These are phyloP conservation scores for Cyphomyrus discorhynchus DNA, from an alignment of 2,113 vertebrate species.

Conservation along the genomic window DNA sequence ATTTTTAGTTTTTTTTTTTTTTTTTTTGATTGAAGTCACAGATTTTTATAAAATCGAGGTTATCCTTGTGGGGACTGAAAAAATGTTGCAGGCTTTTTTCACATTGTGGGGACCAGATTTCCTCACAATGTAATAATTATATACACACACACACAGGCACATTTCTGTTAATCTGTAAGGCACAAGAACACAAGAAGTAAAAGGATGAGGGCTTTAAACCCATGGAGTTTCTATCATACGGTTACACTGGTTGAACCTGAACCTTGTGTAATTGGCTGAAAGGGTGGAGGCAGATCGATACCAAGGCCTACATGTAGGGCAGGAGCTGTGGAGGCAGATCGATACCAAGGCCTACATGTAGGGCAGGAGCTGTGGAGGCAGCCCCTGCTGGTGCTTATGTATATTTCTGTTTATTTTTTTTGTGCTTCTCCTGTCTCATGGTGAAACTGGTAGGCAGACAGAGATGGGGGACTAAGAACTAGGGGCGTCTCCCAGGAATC, in stretches of 20 bases:
- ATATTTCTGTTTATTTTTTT: neutral
- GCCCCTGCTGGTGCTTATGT: neutral
- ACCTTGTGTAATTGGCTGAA: constrained; percentile 24
- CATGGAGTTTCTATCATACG: constrained; percentile 27
- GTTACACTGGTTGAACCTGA: constrained; percentile 21
- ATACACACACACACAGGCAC: constrained; percentile 40
- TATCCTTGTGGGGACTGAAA: neutral
- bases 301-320: neutral
- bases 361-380: neutral
- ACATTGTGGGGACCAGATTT: neutral
- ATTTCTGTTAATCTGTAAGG: constrained; percentile 49
- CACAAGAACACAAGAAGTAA: constrained; percentile 15
- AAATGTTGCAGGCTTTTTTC: neutral
- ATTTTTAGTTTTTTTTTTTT: too few species aligned
- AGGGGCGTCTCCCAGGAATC: neutral
- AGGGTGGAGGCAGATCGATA: neutral
- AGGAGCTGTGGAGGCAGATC: too few species aligned
- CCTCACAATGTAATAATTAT: neutral
- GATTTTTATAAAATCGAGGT: neutral
- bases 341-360: too few species aligned
- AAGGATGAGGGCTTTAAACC: constrained; percentile 12
- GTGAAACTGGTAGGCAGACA: neutral
- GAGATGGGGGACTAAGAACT: neutral
- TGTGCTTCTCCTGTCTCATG: neutral
- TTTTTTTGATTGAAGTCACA: too few species aligned